Evolutionary conservation across 2,797 vertebrate species (phyloP).

Genomic region (Paramormyrops hopkinsi): DNA sequence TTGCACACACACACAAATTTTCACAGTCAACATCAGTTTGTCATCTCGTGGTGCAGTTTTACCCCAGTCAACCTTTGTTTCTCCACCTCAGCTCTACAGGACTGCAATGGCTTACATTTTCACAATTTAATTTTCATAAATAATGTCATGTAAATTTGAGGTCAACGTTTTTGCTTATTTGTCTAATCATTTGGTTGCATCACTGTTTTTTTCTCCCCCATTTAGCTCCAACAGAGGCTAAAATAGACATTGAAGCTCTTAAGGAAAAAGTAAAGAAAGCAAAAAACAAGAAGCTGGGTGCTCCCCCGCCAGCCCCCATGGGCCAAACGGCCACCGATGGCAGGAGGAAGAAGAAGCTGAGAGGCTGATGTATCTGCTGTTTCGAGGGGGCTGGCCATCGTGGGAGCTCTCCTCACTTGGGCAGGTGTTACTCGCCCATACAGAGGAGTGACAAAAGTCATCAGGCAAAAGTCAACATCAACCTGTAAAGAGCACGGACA

Average conservation of each 20-base stretch:
- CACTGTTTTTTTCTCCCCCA: not conserved
- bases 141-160: not conserved
- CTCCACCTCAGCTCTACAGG: not conserved
- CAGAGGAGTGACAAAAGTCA: not conserved
- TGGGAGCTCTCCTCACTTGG: not conserved
- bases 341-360: constrained; percentile 58
- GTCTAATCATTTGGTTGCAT: not conserved
- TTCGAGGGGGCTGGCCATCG: not conserved
- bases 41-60: not conserved
- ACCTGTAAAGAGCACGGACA: not conserved
- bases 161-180: not conserved
- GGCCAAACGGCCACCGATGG: constrained; percentile 53
- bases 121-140: not conserved
- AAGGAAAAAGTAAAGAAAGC: constrained; percentile 91
- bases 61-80: not conserved
- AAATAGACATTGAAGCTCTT: constrained; percentile 81
- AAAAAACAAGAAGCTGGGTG: constrained; percentile 87
- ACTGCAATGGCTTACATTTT: not conserved
- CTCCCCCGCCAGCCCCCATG: constrained; percentile 66
- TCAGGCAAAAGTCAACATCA: not conserved
- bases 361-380: constrained; percentile 21
- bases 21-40: not conserved
- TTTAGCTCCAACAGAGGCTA: constrained; percentile 68
- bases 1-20: not conserved
- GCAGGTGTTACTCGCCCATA: not conserved